phyloP scores from a whole-genome alignment of 2,888 invertebrate genomes.

The Andrena flavipes region DNA sequence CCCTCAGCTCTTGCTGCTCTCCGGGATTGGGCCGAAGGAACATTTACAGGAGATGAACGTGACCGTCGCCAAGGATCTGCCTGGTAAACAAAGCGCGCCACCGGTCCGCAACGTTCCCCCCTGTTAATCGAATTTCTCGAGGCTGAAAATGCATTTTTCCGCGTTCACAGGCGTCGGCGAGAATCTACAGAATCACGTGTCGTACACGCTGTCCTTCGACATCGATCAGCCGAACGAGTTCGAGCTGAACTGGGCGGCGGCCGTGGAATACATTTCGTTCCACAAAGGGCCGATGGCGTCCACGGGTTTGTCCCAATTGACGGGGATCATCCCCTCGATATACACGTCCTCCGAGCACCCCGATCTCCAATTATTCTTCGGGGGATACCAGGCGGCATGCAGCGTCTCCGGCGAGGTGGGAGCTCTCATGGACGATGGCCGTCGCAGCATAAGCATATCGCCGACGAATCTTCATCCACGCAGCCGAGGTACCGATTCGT shows the following conservation, averaged over 20 bases:
- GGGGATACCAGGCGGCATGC: constrained; percentile 88
- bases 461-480: constrained; percentile 89
- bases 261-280: constrained; percentile 87
- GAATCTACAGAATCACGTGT: constrained; percentile 90
- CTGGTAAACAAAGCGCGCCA: constrained; percentile 71
- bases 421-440: constrained; percentile 77
- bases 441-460: constrained; percentile 85
- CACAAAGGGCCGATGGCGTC: constrained; percentile 88
- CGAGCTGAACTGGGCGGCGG: constrained; percentile 88
- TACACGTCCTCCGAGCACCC: constrained; percentile 87
- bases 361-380: constrained; percentile 89
- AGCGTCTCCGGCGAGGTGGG: constrained; percentile 85
- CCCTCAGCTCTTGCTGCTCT: constrained; percentile 88
- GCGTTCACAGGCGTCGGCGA: constrained; percentile 87
- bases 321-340: constrained; percentile 88
- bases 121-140: neutral
- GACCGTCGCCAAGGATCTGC: constrained; percentile 87
- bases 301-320: constrained; percentile 88
- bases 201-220: constrained; percentile 87
- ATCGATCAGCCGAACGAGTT: constrained; percentile 86
- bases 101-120: neutral
- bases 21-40: constrained; percentile 89
- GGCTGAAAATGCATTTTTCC: neutral
- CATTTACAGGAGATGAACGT: constrained; percentile 87
- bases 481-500: constrained; percentile 86